Evolutionary conservation across 1,140 invertebrate genomes (phyloP).

Genomic region (Neodiprion fabricii): DNA sequence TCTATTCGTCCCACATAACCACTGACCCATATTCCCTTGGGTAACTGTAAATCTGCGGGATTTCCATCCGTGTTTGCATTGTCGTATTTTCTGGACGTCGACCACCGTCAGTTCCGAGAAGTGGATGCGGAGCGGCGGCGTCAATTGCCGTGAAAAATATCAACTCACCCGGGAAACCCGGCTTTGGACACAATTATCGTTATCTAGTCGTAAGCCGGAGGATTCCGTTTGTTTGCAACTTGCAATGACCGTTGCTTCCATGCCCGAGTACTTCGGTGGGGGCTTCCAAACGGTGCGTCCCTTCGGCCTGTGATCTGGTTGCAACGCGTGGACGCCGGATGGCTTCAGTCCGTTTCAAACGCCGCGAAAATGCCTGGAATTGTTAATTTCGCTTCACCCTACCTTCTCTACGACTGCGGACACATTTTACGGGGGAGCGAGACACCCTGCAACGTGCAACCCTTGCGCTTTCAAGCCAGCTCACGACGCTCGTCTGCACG

Average conservation of each 20-base stretch:
- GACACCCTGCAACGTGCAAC: neutral
- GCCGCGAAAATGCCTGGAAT: neutral
- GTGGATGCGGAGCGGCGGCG: neutral
- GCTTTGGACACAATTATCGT: neutral
- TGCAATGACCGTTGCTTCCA: neutral
- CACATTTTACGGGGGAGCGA: neutral
- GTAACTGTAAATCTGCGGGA: neutral
- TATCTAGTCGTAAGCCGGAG: neutral
- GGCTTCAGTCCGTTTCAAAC: neutral
- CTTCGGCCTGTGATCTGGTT: neutral
- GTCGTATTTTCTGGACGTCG: too few species aligned
- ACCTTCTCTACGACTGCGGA: too few species aligned
- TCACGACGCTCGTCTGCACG: neutral
- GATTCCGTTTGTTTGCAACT: neutral
- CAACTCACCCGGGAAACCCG: neutral
- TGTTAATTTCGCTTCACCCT: neutral
- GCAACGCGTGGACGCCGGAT: neutral
- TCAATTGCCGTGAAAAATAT: neutral
- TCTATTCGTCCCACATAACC: neutral
- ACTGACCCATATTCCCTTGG: neutral
- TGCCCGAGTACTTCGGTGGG: neutral
- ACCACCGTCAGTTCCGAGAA: neutral
- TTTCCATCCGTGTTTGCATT: too few species aligned
- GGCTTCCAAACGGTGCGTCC: neutral
- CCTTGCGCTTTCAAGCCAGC: neutral